Evolutionary conservation across 1,140 invertebrate species (phyloP).

Genomic region (Episyrphus balteatus): DNA sequence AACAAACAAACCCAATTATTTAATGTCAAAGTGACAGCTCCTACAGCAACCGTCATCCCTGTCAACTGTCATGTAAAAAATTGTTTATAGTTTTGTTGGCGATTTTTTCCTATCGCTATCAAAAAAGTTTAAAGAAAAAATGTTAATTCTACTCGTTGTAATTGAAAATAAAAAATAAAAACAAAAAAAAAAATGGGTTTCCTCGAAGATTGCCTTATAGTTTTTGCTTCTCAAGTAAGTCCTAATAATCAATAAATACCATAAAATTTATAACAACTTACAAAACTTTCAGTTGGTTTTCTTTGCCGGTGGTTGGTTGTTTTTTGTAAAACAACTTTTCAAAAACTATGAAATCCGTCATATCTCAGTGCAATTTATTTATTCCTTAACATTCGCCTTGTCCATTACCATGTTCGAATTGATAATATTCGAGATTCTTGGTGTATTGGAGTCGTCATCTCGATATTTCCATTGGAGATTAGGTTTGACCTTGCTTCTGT

Average conservation of each 20-base stretch:
- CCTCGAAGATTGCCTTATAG: slow-evolving; percentile 54
- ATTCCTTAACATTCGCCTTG: slow-evolving; percentile 91
- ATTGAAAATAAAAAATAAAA: neutral
- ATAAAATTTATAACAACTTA: neutral
- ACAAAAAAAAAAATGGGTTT: slow-evolving; percentile 46
- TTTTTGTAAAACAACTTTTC: slow-evolving; percentile 97
- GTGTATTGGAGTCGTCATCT: slow-evolving; percentile 82
- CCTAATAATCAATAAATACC: neutral
- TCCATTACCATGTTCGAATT: slow-evolving; percentile 99
- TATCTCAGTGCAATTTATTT: slow-evolving; percentile 86
- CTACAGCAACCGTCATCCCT: too few species aligned
- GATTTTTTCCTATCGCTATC: too few species aligned
- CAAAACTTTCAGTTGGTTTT: slow-evolving; percentile 62
- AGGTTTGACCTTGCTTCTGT: slow-evolving; percentile 79
- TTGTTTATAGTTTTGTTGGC: too few species aligned
- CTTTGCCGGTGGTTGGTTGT: slow-evolving; percentile 94
- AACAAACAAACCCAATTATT: too few species aligned
- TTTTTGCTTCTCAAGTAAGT: slow-evolving; percentile 56
- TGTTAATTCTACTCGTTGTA: too few species aligned
- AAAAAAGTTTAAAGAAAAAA: too few species aligned
- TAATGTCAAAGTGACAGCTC: too few species aligned
- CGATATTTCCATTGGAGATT: slow-evolving; percentile 95
- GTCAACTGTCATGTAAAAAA: too few species aligned
- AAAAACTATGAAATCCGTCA: slow-evolving; percentile 97
- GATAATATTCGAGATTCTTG: slow-evolving; percentile 99